These are phyloP conservation scores for Felis chaus DNA, from an alignment of 2,113 vertebrate species.

Conservation along the genomic window DNA sequence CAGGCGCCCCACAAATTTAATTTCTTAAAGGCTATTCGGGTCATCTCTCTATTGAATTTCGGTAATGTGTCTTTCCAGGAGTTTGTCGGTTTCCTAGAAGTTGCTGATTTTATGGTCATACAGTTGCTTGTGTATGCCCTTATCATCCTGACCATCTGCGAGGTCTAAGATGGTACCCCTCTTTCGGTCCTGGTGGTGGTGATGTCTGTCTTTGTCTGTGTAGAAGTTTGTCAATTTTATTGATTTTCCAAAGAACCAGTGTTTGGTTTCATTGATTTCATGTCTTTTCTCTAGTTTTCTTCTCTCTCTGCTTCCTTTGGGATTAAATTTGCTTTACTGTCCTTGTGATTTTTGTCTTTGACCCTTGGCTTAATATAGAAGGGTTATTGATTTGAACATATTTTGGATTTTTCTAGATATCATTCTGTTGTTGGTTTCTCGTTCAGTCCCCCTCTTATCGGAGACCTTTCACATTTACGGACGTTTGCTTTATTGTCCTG, in stretches of 20 bases:
- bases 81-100: not conserved
- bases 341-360: not conserved
- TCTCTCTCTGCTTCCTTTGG: not conserved
- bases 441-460: not conserved
- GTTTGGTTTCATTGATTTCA: not conserved
- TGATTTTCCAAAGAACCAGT: not conserved
- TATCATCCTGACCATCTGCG: fast-evolving
- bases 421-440: not conserved
- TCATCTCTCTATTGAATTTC: not conserved
- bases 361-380: not conserved
- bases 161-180: fast-evolving
- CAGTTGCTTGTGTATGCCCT: fast-evolving
- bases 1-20: not conserved
- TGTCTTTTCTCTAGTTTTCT: not conserved
- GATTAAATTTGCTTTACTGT: not conserved
- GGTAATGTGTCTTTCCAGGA: not conserved
- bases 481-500: no score
- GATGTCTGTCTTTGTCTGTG: not conserved
- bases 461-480: not conserved
- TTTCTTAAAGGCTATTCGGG: not conserved
- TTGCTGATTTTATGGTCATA: fast-evolving
- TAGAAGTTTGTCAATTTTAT: no score
- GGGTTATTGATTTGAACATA: not conserved
- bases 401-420: not conserved
- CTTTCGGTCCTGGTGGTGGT: not conserved